Conservation (phyloP, 2,113 vertebrate species). For the Notechis scutatus region DNA sequence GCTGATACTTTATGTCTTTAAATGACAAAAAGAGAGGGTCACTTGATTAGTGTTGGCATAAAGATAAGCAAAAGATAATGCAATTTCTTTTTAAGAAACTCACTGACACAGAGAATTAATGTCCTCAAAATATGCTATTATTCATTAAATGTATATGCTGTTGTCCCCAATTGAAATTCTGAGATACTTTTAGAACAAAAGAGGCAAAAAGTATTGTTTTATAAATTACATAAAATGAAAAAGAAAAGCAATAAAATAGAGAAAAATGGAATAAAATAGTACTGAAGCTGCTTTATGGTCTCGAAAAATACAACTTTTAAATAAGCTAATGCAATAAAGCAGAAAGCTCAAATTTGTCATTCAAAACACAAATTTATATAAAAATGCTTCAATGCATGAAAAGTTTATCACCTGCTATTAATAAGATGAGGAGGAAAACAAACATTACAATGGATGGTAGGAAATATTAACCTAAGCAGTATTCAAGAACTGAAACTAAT, state of each 20-base stretch:
- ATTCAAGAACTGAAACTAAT: background rate
- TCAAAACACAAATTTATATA: background rate
- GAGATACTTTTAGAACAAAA: background rate
- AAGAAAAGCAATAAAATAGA: background rate
- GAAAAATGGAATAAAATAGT: background rate
- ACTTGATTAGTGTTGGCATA: background rate
- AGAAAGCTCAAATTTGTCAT: background rate
- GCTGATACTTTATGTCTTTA: background rate
- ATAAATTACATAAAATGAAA: background rate
- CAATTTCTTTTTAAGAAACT: background rate
- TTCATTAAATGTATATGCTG: background rate
- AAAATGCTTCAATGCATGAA: background rate
- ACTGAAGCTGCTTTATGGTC: background rate
- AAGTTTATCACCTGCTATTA: background rate
- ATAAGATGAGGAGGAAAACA: background rate
- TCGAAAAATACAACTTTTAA: background rate
- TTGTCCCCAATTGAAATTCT: background rate
- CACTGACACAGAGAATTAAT: background rate
- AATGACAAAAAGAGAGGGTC: background rate
- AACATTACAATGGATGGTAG: background rate
- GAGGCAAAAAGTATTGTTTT: background rate
- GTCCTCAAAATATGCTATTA: background rate
- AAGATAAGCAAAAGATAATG: background rate
- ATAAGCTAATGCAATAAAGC: background rate
- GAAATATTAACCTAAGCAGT: background rate